Base-by-base conservation (phyloP, 1,140 invertebrate genomes). In the Brachionus plicatilis region DNA sequence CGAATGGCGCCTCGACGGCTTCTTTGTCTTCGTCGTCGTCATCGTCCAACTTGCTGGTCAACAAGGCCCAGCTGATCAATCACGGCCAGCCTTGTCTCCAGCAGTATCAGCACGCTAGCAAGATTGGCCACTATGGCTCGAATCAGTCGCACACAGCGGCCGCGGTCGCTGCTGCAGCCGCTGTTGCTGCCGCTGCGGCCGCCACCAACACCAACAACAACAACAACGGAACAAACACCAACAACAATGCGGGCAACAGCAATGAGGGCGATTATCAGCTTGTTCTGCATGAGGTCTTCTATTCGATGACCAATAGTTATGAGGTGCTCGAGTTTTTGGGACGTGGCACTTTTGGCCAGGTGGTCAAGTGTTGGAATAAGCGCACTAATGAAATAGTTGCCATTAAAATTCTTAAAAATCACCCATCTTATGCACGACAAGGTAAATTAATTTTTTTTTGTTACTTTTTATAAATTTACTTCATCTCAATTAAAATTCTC, bases 351-450 rank as follows among this genome's bases (percentile, higher is more conserved):
- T 99, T 99, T 91, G 97, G 97, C 85, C 97, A 99, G 92, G 97
- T 99, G 86, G 97, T 99, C 86, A 99, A 99, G 92, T 99, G 97
- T 90, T 99, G 97, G 97, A 84, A 76, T 53, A 99, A 99, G 90
- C 98, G 98, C 90, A 99, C 97, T 84, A 99, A 97, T 90, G 97
- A 99, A 91, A 99, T 99, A 88, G 97, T 99, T 85, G 97, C 97
- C 87, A 99, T 99, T 88, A 99, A 99, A 92, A 99, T 99, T 88
- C 91, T 99, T 37, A 99, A 99, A 91, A 99, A 99, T 91, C 97
- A 99, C 92, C 97, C 97, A 78, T 99, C 96, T 79, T 99, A 99
- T 92, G 97, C 97, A 84, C 93, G 97, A 70, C 85, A 99, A 97
- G 90, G 66, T 68, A 68, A 33, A 33, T 33, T 29, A 0, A 29